Evolutionary conservation across 2,113 vertebrate genomes (phyloP).

Genomic region (Azemiops feae): DNA sequence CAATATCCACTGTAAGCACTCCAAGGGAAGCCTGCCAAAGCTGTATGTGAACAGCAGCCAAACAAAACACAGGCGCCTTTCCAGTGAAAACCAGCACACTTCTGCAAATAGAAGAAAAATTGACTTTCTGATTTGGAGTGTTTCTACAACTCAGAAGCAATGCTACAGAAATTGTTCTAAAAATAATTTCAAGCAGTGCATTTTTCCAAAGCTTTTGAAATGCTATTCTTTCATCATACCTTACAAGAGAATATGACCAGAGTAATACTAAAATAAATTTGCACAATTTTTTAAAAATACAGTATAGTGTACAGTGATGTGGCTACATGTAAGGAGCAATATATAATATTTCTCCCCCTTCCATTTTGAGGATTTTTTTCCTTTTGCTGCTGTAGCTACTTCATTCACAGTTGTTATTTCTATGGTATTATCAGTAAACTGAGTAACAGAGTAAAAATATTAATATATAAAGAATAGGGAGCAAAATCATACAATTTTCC

Average conservation of each 20-base stretch:
- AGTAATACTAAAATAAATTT: constrained; percentile 47
- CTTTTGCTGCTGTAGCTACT: neutral
- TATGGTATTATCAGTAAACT: neutral
- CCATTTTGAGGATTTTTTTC: neutral
- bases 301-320: neutral
- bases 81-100: constrained; percentile 84
- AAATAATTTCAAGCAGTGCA: constrained; percentile 71
- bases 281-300: constrained; percentile 18
- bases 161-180: constrained; percentile 80
- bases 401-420: neutral
- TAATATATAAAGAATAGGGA: neutral
- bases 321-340: neutral
- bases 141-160: constrained; percentile 77
- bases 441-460: neutral
- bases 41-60: constrained; percentile 89
- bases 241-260: constrained; percentile 67
- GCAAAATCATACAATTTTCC: neutral
- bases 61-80: constrained; percentile 93
- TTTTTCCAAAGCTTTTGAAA: constrained; percentile 63
- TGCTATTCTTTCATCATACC: constrained; percentile 67
- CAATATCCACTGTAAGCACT: constrained; percentile 83
- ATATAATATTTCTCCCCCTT: neutral
- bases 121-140: constrained; percentile 80
- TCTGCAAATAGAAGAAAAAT: constrained; percentile 88
- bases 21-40: constrained; percentile 88